phyloP scores from a whole-genome alignment of 2,888 invertebrate genomes.

The Sympetrum striolatum region DNA sequence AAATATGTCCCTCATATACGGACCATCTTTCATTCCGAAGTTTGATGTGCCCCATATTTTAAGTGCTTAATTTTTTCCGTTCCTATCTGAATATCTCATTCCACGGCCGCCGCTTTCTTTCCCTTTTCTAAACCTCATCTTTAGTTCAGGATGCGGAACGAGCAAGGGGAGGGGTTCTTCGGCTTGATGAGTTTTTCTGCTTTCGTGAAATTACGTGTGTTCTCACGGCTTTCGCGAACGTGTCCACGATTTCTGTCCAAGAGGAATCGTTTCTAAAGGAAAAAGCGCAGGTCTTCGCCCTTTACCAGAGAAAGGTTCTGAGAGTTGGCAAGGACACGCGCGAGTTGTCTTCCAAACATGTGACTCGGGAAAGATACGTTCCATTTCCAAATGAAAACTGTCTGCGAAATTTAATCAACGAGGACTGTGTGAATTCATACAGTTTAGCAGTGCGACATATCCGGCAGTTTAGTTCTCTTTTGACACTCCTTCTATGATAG shows the following conservation, averaged over 20 bases:
- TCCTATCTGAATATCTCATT: not conserved
- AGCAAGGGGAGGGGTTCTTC: not conserved
- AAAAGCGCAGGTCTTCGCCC: not conserved
- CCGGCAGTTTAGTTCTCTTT: no score
- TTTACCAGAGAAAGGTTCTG: not conserved
- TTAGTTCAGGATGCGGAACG: not conserved
- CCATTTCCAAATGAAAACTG: not conserved
- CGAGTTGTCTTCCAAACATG: not conserved
- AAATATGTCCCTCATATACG: not conserved
- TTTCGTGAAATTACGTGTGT: not conserved
- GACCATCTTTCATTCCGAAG: not conserved
- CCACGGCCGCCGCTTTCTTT: not conserved
- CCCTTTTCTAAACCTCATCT: not conserved
- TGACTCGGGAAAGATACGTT: not conserved
- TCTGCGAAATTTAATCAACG: not conserved
- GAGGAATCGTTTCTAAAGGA: not conserved
- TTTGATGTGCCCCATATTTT: not conserved
- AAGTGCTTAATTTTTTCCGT: not conserved
- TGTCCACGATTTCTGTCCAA: not conserved
- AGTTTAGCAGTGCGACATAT: no score
- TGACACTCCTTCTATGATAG: no score
- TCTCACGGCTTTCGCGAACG: not conserved
- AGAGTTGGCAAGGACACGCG: not conserved
- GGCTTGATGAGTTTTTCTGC: not conserved
- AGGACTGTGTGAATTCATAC: no score